Evolutionary conservation across 2,797 vertebrate genomes (phyloP), one percentile per base, ranked within the genome.

Genomic region (Sylvilagus floridanus): DNA sequence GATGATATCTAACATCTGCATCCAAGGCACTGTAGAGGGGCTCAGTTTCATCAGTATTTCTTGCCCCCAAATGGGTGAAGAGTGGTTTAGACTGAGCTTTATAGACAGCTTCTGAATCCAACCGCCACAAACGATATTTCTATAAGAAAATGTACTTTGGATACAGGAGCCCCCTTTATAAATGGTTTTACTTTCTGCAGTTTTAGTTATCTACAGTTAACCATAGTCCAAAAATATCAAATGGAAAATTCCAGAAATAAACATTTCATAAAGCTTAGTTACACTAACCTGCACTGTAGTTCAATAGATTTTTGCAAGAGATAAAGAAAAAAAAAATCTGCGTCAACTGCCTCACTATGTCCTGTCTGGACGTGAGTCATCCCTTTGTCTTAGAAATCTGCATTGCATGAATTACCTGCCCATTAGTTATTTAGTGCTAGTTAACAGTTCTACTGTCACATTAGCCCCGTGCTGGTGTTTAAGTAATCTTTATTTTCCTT

Each of bases 141-240:
- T 37, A 50, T 24, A 93, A 68, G 4, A 84, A 87, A 93, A 90
- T 81, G 50, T 42, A 71, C 84, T 90, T 89, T 68, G 62, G 84
- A 63, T 84, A 72, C 28, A 92, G 79, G 30, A 52, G 19, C 12
- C 11, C 10, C 28, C 28, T 26, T 65, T 84, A 54, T 3, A 13
- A 24, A 32, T 52, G 9, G 13, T 30, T 68, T 57, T 37, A 78
- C 26, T 78, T 78, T 75, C 69, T 65, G n/a, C 52, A 13, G 17
- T 9, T 82, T 82, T 54, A 63, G 12, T 37, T 83, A n/a, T 7
- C 35, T 26, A 66, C 11, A 10, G 28, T 57, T 12, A 75, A 47
- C 12, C 62, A 0, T 73, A 13, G 6, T 75, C 26, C 60, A 37
- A 84, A 83, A 91, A 60, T n/a, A 37, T 75, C 66, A 82, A 73